These are phyloP conservation scores for Rhagonycha lutea DNA, from an alignment of 2,888 invertebrate species.

Conservation along the genomic window DNA sequence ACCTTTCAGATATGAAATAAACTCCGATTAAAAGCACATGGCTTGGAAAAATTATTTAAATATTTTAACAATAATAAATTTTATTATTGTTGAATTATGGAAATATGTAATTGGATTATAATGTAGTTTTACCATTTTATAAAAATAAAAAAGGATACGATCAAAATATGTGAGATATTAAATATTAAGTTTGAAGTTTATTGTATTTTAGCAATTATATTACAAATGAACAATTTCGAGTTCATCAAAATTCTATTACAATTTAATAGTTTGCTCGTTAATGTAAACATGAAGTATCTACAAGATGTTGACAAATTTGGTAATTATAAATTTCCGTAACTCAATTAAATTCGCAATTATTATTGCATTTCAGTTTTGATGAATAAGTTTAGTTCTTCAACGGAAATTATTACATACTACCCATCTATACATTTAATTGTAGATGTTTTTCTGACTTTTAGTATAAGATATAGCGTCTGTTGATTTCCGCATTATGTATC, in stretches of 20 bases:
- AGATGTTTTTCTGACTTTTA: not conserved
- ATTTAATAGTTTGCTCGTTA: not conserved
- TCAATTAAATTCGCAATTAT: not conserved
- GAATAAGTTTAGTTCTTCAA: not conserved
- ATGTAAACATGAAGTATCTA: not conserved
- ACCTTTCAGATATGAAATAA: too few relatives aligned
- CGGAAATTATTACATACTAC: not conserved
- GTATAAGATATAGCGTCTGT: not conserved
- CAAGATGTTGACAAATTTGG: not conserved
- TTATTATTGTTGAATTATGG: too few relatives aligned
- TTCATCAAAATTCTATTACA: not conserved
- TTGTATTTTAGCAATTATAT: not conserved
- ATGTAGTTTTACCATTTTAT: not conserved
- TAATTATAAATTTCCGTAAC: not conserved
- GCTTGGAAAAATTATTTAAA: too few relatives aligned
- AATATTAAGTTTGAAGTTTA: not conserved
- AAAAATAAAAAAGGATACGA: not conserved
- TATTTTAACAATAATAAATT: too few relatives aligned
- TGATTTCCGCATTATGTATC: constrained; percentile 12
- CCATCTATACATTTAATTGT: not conserved
- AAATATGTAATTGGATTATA: too few relatives aligned
- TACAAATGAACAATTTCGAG: not conserved
- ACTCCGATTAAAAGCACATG: too few relatives aligned
- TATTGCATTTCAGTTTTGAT: not conserved
- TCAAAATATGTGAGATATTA: not conserved